Conservation (phyloP, 1,140 invertebrate genomes). For the Anthonomus grandis region DNA sequence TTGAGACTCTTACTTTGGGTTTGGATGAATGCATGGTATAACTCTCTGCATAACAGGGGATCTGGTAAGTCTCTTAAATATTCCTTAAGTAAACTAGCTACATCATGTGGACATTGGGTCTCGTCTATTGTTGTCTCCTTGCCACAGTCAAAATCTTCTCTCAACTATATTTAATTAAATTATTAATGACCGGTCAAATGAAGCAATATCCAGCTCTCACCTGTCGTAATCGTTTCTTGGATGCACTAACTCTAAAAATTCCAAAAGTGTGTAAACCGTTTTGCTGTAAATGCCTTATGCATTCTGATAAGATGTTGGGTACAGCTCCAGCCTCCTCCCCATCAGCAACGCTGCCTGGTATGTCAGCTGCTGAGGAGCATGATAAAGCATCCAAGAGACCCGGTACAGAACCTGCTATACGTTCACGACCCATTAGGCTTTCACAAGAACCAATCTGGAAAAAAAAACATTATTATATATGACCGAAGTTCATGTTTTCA, state of each 20-base stretch:
- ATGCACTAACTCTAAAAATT: constrained; percentile 85
- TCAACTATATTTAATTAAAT: too few relatives aligned
- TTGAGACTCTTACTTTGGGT: constrained; percentile 85
- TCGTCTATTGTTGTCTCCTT: constrained; percentile 71
- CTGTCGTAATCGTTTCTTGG: constrained; percentile 87
- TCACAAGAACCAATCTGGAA: constrained; percentile 62
- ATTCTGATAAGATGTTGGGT: constrained; percentile 71
- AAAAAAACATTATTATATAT: constrained; percentile 11
- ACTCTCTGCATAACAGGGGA: constrained; percentile 81
- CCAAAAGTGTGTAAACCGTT: constrained; percentile 80
- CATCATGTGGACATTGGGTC: constrained; percentile 86
- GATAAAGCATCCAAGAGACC: constrained; percentile 52
- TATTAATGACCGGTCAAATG: too few relatives aligned
- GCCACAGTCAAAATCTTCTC: constrained; percentile 87
- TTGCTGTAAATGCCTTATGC: constrained; percentile 74
- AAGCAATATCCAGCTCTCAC: too few relatives aligned
- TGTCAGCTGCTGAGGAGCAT: constrained; percentile 40
- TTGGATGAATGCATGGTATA: constrained; percentile 85
- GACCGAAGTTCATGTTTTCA: too few relatives aligned
- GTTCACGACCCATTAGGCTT: constrained; percentile 59
- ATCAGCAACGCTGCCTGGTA: constrained; percentile 38
- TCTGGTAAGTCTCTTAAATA: constrained; percentile 91
- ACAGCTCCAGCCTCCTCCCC: constrained; percentile 54
- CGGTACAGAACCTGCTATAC: constrained; percentile 57
- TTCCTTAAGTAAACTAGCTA: constrained; percentile 89